Conservation (phyloP, 2,113 vertebrate species). For the Menura novaehollandiae region DNA sequence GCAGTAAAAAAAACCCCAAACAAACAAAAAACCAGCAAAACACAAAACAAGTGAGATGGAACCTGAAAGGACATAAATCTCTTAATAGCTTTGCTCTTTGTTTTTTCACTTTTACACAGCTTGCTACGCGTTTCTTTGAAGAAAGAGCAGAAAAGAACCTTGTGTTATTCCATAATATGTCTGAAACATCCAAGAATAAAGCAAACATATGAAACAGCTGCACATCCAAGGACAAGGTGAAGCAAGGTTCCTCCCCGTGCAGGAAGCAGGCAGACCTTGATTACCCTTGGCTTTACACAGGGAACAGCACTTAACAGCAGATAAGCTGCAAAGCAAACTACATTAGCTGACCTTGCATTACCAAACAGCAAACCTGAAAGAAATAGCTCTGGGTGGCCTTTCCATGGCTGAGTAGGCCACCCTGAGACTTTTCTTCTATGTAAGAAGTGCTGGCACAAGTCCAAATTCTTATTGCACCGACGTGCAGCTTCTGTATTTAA, state of each 20-base stretch:
- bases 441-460: neutral
- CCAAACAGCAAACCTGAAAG: neutral
- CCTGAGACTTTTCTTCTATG: neutral
- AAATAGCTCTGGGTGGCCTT: neutral
- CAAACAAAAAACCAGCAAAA: neutral
- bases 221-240: neutral
- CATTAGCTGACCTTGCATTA: neutral
- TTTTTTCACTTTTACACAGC: neutral
- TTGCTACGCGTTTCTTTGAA: neutral
- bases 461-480: neutral
- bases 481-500: neutral
- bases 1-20: neutral
- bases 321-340: neutral
- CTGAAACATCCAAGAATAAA: neutral
- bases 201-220: neutral
- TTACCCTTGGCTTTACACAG: neutral
- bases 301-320: neutral
- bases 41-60: neutral
- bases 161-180: neutral
- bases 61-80: neutral
- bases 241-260: neutral
- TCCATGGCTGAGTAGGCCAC: neutral
- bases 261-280: constrained; percentile 3
- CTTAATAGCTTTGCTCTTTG: neutral
- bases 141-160: neutral